A percentile compares a stretch with the other conserved stretches of the same genome.
These are phyloP conservation scores for Nanorana parkeri DNA, from an alignment of 2,113 vertebrate genomes.

Conservation along the genomic window DNA sequence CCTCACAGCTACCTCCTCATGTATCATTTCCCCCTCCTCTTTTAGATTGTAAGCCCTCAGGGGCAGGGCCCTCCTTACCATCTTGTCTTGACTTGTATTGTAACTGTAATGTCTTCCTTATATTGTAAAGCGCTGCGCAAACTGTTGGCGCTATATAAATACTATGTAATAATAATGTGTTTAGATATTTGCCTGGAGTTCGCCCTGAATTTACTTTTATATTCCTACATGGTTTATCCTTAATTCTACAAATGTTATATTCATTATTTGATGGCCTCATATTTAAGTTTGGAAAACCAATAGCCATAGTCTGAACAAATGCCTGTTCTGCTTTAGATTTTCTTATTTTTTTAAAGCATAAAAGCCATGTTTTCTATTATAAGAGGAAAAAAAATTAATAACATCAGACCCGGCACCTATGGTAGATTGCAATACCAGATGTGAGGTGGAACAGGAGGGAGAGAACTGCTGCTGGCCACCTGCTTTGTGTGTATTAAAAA, in stretches of 20 bases:
- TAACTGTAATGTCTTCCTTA: no score
- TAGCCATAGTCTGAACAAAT: conserved; percentile 54
- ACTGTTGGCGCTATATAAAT: no score
- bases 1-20: no score
- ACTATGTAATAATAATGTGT: no score
- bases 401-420: conserved; percentile 61
- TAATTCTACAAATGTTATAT: conserved; percentile 33
- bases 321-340: conserved; percentile 66
- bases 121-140: no score
- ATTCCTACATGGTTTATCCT: no score
- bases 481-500: conserved; percentile 64
- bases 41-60: no score
- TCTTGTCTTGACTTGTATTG: no score
- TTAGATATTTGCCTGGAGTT: no score
- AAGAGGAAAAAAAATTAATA: conserved; percentile 33
- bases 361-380: conserved; percentile 67
- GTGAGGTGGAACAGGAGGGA: conserved; percentile 55
- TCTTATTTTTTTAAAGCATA: conserved; percentile 66
- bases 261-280: conserved; percentile 45
- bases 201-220: no score
- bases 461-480: conserved; percentile 64
- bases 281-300: conserved; percentile 59
- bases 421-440: conserved; percentile 66
- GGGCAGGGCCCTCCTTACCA: no score
- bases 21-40: no score